Evolutionary conservation across 1,140 invertebrate species (phyloP).

Genomic region (Rhagoletis pomonella): DNA sequence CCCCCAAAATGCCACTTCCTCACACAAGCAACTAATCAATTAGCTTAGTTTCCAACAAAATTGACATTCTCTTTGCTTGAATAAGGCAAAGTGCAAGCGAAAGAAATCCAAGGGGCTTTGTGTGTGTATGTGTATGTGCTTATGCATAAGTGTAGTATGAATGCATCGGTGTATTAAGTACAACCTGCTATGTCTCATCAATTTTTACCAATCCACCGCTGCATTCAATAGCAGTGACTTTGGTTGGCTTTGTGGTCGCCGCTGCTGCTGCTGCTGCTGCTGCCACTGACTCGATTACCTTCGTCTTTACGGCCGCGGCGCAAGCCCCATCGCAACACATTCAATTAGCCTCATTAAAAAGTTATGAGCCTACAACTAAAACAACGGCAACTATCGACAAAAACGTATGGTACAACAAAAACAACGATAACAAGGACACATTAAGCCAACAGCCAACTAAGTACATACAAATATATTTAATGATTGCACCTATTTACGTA

Average conservation of each 20-base stretch:
- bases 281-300: too few relatives aligned
- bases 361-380: conserved; percentile 49
- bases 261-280: too few relatives aligned
- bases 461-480: neutral
- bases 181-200: neutral
- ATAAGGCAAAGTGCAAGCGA: too few relatives aligned
- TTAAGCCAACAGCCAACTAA: conserved; percentile 36
- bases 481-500: neutral
- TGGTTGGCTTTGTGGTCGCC: neutral
- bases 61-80: neutral
- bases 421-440: conserved; percentile 38
- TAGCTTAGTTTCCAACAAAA: neutral
- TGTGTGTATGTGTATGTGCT: conserved; percentile 8
- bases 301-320: too few relatives aligned
- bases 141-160: neutral
- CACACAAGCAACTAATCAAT: conserved; percentile 30
- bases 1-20: neutral
- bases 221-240: neutral
- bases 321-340: neutral
- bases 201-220: neutral
- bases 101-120: too few relatives aligned
- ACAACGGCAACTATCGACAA: conserved; percentile 31
- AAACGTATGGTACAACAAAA: conserved; percentile 20
- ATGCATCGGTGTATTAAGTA: neutral
- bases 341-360: conserved; percentile 52